Evolutionary conservation across 2,797 vertebrate genomes (phyloP), one percentile per base, ranked within the genome.

Genomic region (Basileuterus tristriatus): DNA sequence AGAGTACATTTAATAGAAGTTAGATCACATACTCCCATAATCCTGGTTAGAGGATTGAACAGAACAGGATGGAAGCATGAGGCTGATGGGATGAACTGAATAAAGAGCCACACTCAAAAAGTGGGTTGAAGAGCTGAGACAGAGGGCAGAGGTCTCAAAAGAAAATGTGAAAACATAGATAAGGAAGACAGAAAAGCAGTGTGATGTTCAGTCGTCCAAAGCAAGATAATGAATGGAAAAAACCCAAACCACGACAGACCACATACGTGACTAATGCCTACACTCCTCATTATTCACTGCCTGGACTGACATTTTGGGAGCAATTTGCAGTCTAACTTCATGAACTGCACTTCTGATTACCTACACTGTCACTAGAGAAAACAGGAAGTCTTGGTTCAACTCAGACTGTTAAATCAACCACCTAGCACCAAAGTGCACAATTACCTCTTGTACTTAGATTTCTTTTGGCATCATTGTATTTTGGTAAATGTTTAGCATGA

Each of bases 141-240:
- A 60, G 44, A 89, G 16, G 29, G 60, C 15, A 87, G 50, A 90
- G 47, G 29, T 77, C 50, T 86, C 41, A 49, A 67, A 72, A 69
- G 17, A 65, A 89, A 74, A 19, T 1, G 2, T 83, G 47, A 86
- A 83, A 89, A 86, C 18, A 77, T 8, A 71, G 50, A 43, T 53
- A 88, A 2, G 22, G 53, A 84, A 93, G 49, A 59, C 1, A 90
- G 30, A 43, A 85, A 62, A 82, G 55, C 24, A 82, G 17, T 26
- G 36, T 37, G 50, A 76, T 70, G 37, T 67, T 81, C n/a, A 32
- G 47, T 75, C 3, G 2, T 8, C 52, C 59, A 69, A 74, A 79
- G 52, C 36, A 74, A 94, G 63, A 82, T 34, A 94, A 93, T 22
- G 21, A 94, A 83, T 12, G 27, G 58, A 60, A 90, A 89, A 93